These are phyloP conservation scores for Colletes latitarsis DNA, from an alignment of 1,140 invertebrate genomes.

Conservation along the genomic window DNA sequence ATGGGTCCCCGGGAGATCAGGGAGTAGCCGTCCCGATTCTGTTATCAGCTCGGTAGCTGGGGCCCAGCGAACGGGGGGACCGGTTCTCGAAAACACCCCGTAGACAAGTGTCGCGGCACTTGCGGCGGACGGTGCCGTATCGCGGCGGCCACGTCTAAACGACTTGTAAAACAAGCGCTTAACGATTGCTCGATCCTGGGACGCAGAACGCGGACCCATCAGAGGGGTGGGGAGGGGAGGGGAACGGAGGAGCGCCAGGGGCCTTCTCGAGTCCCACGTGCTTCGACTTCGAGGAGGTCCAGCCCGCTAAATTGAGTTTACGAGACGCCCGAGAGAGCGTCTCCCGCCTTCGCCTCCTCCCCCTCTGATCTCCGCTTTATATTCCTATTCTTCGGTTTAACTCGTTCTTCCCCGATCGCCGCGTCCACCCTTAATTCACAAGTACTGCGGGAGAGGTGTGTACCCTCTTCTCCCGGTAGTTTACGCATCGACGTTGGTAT, in stretches of 20 bases:
- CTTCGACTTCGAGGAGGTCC: conserved; percentile 75
- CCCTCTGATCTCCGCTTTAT: conserved; percentile 53
- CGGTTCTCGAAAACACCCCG: conserved; percentile 73
- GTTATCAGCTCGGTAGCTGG: conserved; percentile 69
- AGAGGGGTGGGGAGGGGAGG: conserved; percentile 4
- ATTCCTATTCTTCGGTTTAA: conserved; percentile 52
- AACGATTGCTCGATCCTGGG: conserved; percentile 74
- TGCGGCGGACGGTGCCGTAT: conserved; percentile 70
- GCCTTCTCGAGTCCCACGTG: conserved; percentile 56
- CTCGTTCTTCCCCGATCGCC: not conserved
- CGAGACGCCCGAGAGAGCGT: conserved; percentile 64
- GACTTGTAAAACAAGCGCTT: conserved; percentile 81
- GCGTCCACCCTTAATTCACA: conserved; percentile 51
- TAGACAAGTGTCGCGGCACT: conserved; percentile 68
- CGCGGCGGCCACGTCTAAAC: conserved; percentile 75
- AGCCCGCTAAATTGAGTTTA: conserved; percentile 77
- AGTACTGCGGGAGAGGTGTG: conserved; percentile 19
- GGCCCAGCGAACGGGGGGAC: conserved; percentile 28
- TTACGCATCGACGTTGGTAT: conserved; percentile 52
- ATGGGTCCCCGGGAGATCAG: not conserved
- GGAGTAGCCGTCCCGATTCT: too few species aligned
- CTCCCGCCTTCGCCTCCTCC: conserved; percentile 1
- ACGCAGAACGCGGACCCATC: conserved; percentile 15
- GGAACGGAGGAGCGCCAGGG: not conserved
- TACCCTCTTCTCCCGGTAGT: conserved; percentile 54